These are phyloP conservation scores for Sphyrna mokarran DNA, from an alignment of 2,113 vertebrate genomes.

Conservation along the genomic window DNA sequence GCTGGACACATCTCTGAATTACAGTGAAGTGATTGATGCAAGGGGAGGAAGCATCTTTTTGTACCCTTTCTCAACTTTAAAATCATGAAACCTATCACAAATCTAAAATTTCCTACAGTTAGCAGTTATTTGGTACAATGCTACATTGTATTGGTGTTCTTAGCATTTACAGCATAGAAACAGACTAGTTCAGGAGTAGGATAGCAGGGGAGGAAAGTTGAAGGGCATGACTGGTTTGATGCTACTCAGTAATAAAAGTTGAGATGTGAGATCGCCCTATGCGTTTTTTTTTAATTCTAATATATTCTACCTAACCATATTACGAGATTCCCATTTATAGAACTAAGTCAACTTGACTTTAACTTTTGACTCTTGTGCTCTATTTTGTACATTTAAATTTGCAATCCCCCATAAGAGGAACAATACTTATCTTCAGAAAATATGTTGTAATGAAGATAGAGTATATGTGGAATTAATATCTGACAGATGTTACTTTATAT, in stretches of 20 bases:
- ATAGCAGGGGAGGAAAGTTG: not conserved
- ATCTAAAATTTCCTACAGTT: not conserved
- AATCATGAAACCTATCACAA: not conserved
- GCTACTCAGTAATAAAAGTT: not conserved
- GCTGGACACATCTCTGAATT: not conserved
- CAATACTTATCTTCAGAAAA: conserved; percentile 30
- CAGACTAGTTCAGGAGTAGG: not conserved
- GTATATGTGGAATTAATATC: conserved; percentile 33
- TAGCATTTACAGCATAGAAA: not conserved
- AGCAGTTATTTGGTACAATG: not conserved
- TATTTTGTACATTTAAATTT: conserved; percentile 20
- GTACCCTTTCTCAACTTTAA: not conserved
- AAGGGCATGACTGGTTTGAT: not conserved
- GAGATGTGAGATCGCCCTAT: not conserved
- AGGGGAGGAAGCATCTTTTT: not conserved
- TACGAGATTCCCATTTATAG: conserved; percentile 10
- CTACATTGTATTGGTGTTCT: not conserved
- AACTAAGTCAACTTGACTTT: not conserved
- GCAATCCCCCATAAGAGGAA: not conserved
- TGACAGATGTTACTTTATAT: conserved; percentile 33
- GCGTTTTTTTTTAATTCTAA: not conserved
- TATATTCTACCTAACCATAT: not conserved
- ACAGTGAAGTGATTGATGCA: not conserved
- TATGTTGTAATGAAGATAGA: conserved; percentile 22
- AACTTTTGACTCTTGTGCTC: conserved; percentile 8